Base-by-base conservation (phyloP, 2,113 vertebrate genomes). In the Grammatotria lemairii region DNA sequence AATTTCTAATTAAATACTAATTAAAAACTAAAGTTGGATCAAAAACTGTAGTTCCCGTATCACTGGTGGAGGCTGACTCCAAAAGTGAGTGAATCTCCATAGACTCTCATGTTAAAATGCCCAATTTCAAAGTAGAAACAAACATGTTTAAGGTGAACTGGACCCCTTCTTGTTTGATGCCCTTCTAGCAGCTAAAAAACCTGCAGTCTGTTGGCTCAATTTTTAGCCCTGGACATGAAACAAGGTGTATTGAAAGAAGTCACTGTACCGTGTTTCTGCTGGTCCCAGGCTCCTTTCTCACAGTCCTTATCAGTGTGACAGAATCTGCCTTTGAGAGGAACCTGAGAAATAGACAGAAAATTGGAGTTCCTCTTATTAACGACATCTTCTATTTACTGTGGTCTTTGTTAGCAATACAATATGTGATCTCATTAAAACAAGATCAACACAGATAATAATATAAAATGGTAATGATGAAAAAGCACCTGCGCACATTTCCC, bases 231-330 rank as follows among this genome's bases (percentile, higher is more conserved):
- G 70, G 23, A 75, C 14, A 17, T 12, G 12, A 12, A 73, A 55
- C 9, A 12, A 40, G 11, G 17, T 1, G 28, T 9, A 19, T 0
- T 47, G 4, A 79, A 78, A 78, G n/a, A 12, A 14, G 38, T 55
- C 1, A 26, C 8, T 23, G 49, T 97, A 98, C 97, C 97, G 28
- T 97, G 97, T 88, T 96, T 97, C 55, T 90, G 94, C 0, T 96
- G 92, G 63, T 96, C 86, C 94, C 87, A 93, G 49, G 85, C 75
- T 28, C 96, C 97, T 87, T 93, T 94, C 85, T 82, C 86, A 87
- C 97, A 98, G 40, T 93, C 91, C 12, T 8, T 49, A 80, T 97
- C 95, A 4, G 94, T 93, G 17, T 16, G 87, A 83, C 98, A 98
- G 80, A 86, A 7, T 2, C 95, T 90, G 87, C 94, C 95, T 11